Evolutionary conservation across 2,797 vertebrate species (phyloP), one percentile per base, ranked within the genome.

Genomic region (Kryptolebias ocellatus): DNA sequence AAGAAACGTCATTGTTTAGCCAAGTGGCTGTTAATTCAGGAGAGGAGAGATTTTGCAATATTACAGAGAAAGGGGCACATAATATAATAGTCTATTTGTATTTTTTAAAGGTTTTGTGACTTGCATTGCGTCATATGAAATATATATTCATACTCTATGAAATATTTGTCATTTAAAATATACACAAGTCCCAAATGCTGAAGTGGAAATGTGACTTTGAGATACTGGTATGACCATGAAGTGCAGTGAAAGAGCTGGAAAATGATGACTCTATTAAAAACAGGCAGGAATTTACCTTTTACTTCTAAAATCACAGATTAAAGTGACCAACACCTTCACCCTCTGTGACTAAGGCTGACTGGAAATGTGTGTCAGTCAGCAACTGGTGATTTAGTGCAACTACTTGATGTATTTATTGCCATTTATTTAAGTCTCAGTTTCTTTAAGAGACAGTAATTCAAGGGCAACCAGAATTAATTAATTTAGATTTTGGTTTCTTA

Each of bases 1-100:
- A 61, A 74, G 52, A 71, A 56, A 72, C n/a, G 76, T 86, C 67
- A 81, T 89, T 81, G 86, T 79, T 18, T 54, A 39, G 62, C 63
- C 0, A 39, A 83, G 70, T 63, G 64, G 71, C 77, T 79, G 47
- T 73, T 73, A 60, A 37, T 54, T 74, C 34, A 50, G 29, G 24
- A 78, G 72, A 62, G 44, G 29, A 73, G 60, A 52, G 16, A 50
- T 64, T 70, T 60, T 29, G 54, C 81, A 71, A 80, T 76, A 72
- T 56, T 51, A 24, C 42, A 16, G 29, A 76, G 72, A 64, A 57
- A 17, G 52, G 18, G 16, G 39, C 34, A 55, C 67, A 74, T 70
- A 76, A 81, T 80, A 44, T 49, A 65, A 34, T 16, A 52, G 46
- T 18, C 60, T 59, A 20, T 72, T 71, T 46, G 47, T 28, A 46